Conservation (phyloP, 2,797 vertebrate genomes). For the Ispidina picta region DNA sequence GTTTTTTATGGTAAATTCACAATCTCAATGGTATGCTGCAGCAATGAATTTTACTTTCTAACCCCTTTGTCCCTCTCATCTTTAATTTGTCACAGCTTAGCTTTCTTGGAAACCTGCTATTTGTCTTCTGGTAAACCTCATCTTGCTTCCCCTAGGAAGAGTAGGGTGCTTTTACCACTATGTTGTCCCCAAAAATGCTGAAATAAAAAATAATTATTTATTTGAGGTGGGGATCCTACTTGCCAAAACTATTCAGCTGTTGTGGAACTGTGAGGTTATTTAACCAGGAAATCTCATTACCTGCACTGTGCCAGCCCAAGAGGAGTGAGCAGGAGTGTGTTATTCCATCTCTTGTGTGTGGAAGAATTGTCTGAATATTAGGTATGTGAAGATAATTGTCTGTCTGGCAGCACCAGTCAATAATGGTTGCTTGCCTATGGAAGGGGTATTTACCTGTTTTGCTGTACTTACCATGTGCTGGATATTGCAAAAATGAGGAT, state of each 20-base stretch:
- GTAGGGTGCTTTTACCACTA: neutral
- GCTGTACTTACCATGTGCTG: accelerated
- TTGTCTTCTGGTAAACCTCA: neutral
- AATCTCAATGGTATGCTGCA: neutral
- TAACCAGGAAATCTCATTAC: neutral
- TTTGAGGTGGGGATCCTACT: neutral
- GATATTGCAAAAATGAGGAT: neutral
- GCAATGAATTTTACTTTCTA: neutral
- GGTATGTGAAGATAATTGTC: neutral
- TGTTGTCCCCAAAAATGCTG: neutral
- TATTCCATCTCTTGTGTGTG: neutral
- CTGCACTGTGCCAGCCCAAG: neutral
- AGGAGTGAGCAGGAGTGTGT: neutral
- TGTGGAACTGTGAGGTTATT: neutral
- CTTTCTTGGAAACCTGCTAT: conserved; percentile 33
- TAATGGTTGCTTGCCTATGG: neutral
- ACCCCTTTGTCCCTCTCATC: neutral
- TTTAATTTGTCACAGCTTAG: conserved; percentile 48
- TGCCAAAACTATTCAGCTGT: neutral
- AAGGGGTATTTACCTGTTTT: neutral
- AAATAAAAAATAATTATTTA: neutral
- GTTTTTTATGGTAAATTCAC: neutral
- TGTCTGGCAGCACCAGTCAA: neutral
- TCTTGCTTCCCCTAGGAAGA: neutral
- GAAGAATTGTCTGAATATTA: neutral